phyloP scores from a whole-genome alignment of 2,797 vertebrate species.

The Myotis pilosus region DNA sequence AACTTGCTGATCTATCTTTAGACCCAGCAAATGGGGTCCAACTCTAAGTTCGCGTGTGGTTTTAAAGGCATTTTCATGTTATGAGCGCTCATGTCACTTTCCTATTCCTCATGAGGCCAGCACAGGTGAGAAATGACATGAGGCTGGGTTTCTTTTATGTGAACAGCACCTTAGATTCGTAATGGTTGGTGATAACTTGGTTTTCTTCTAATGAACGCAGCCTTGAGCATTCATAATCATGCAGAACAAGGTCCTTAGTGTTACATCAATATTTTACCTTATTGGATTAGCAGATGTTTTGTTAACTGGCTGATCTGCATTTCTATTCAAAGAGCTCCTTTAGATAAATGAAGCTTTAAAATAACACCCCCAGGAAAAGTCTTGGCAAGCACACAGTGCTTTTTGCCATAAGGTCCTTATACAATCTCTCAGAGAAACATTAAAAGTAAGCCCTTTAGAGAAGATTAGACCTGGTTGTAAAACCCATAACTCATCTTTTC shows the following conservation, averaged over 20 bases:
- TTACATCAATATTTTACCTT: conserved; percentile 62
- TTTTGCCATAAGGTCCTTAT: conserved; percentile 30
- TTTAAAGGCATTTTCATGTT: conserved; percentile 12
- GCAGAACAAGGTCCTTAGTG: conserved; percentile 41
- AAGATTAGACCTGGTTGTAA: conserved; percentile 27
- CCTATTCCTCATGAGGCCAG: neutral
- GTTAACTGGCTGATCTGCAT: conserved; percentile 52
- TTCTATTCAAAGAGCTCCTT: conserved; percentile 68
- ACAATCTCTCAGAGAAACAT: conserved; percentile 58
- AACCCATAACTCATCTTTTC: conserved; percentile 3
- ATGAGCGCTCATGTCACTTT: neutral
- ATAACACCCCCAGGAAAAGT: conserved; percentile 46
- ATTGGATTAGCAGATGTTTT: conserved; percentile 49
- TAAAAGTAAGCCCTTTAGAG: conserved; percentile 52
- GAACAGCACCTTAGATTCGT: conserved; percentile 7
- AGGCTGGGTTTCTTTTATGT: conserved; percentile 33
- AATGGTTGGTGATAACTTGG: conserved; percentile 42
- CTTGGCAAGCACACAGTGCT: conserved; percentile 16
- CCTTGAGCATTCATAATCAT: conserved; percentile 35
- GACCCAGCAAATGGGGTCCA: neutral
- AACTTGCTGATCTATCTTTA: neutral
- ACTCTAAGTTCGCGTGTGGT: neutral
- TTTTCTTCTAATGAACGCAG: conserved; percentile 51
- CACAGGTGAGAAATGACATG: neutral
- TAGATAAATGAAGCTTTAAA: conserved; percentile 65